Evolutionary conservation across 2,113 vertebrate genomes (phyloP).

Genomic region (Tautogolabrus adspersus): DNA sequence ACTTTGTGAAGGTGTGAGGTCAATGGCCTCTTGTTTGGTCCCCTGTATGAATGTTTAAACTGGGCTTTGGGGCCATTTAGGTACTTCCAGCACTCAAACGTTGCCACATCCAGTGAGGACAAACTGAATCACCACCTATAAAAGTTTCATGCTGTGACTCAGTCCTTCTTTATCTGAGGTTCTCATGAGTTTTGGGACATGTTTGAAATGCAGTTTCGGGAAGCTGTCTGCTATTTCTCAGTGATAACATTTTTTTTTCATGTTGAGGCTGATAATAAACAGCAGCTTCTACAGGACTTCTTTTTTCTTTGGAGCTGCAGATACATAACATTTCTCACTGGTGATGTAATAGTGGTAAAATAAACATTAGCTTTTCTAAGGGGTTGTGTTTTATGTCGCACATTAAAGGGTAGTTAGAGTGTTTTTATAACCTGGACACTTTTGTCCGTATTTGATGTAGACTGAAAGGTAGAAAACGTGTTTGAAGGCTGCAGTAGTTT

Average conservation of each 20-base stretch:
- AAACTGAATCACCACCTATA: constrained; percentile 12
- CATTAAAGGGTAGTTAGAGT: no score
- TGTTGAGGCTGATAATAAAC: constrained; percentile 7
- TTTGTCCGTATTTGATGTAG: no score
- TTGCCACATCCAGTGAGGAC: not conserved
- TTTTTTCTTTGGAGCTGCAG: constrained; percentile 28
- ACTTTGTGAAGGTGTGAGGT: constrained; percentile 9
- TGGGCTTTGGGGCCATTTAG: not conserved
- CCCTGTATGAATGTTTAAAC: constrained; percentile 6
- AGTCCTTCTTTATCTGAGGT: not conserved
- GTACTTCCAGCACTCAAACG: constrained; percentile 5
- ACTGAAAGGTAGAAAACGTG: no score
- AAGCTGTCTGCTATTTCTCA: not conserved
- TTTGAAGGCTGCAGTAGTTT: no score
- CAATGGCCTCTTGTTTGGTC: not conserved
- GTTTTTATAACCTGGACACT: no score
- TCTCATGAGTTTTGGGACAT: constrained; percentile 6
- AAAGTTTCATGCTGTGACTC: constrained; percentile 16
- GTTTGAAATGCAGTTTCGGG: constrained; percentile 15
- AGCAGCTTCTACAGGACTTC: constrained; percentile 6
- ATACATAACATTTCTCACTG: constrained; percentile 1
- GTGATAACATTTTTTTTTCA: not conserved
- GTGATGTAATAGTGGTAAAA: not conserved
- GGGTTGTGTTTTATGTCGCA: no score
- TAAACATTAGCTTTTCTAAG: constrained; percentile 20